These are phyloP conservation scores for Bruchidius siliquastri DNA, from an alignment of 2,888 invertebrate species.

Conservation along the genomic window DNA sequence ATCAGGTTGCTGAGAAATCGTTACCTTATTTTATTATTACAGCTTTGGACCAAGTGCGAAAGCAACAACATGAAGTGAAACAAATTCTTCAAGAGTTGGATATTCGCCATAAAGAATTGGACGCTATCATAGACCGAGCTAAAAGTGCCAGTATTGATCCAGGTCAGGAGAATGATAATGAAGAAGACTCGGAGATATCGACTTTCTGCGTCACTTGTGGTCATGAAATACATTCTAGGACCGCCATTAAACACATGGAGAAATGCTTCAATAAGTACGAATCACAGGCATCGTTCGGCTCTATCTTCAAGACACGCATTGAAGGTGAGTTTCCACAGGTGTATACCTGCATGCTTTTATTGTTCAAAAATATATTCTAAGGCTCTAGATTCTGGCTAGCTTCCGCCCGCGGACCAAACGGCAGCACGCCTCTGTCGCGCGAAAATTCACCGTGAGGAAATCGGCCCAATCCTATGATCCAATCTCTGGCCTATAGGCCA, in stretches of 20 bases:
- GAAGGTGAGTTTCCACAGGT: constrained; percentile 55
- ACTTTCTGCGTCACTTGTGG: constrained; percentile 97
- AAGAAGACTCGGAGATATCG: constrained; percentile 66
- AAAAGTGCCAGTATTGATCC: constrained; percentile 66
- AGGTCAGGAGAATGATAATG: constrained; percentile 60
- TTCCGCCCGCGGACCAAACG: too few species aligned
- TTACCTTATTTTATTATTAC: constrained; percentile 1
- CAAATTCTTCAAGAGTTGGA: constrained; percentile 76
- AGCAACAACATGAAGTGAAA: constrained; percentile 73
- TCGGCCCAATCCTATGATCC: too few species aligned
- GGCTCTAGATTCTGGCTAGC: too few species aligned
- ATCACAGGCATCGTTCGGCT: constrained; percentile 94
- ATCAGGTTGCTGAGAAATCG: neutral
- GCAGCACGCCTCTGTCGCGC: too few species aligned
- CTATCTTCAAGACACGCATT: constrained; percentile 88
- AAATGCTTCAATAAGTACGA: constrained; percentile 98
- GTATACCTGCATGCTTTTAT: neutral
- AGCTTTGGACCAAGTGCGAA: constrained; percentile 57
- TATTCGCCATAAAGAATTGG: constrained; percentile 70
- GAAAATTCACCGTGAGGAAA: too few species aligned
- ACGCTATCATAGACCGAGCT: constrained; percentile 74
- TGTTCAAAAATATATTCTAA: too few species aligned
- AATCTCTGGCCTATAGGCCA: too few species aligned
- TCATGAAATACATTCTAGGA: constrained; percentile 86
- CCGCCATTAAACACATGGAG: constrained; percentile 95